Evolutionary conservation across 1,140 invertebrate genomes (phyloP).

Genomic region (Nephila pilipes): DNA sequence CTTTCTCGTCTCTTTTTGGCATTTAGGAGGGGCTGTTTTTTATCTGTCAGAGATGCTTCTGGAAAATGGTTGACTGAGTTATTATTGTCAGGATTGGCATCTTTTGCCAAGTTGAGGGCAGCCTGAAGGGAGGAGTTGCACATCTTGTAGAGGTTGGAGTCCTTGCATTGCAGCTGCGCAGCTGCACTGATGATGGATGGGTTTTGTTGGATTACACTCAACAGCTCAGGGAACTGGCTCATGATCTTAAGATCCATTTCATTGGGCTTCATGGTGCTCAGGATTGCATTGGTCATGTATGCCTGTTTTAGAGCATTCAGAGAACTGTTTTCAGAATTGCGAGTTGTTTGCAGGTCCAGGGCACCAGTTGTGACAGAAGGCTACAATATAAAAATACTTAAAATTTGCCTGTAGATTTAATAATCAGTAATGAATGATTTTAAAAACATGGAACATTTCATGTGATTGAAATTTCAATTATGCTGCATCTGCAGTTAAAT

Average conservation of each 20-base stretch:
- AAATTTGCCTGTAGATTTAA: too few relatives aligned
- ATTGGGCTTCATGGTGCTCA: constrained; percentile 63
- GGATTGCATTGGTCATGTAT: constrained; percentile 72
- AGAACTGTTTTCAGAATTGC: constrained; percentile 58
- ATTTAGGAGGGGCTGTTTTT: constrained; percentile 16
- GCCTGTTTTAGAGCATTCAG: constrained; percentile 71
- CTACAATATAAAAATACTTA: not conserved
- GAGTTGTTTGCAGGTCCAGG: constrained; percentile 48
- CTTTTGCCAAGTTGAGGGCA: constrained; percentile 59
- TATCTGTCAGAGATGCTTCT: not conserved
- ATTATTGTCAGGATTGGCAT: constrained; percentile 1
- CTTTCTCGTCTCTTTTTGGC: constrained; percentile 69
- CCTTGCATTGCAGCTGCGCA: constrained; percentile 65
- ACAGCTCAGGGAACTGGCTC: constrained; percentile 69
- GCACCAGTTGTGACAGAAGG: not conserved
- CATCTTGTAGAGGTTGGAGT: constrained; percentile 42
- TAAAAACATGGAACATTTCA: too few relatives aligned
- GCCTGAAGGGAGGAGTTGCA: constrained; percentile 62
- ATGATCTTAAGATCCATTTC: constrained; percentile 70
- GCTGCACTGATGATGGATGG: constrained; percentile 67
- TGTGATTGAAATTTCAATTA: too few relatives aligned
- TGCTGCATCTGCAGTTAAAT: too few relatives aligned
- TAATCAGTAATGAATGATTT: too few relatives aligned
- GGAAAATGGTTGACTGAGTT: not conserved
- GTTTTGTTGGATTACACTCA: constrained; percentile 68